Percentiles rank a stretch among this genome's conserved stretches.
Conservation (phyloP, 92 coral and sea anemone species). For the Pocillopora meandrina region DNA sequence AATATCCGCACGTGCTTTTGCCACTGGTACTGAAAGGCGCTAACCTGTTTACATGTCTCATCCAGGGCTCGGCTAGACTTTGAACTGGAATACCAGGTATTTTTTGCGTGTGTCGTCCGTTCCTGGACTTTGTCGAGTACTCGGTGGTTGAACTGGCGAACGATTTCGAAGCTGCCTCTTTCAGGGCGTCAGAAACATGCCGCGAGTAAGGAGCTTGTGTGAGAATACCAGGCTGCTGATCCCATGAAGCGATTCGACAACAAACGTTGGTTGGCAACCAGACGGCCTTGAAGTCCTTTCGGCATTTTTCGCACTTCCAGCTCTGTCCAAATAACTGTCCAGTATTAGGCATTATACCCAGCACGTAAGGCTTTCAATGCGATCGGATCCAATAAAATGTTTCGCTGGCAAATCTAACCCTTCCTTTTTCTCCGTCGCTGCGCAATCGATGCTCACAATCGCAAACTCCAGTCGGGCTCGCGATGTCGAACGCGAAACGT, state of each 20-base stretch:
- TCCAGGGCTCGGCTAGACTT: slow-evolving; percentile 59
- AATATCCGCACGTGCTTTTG: slow-evolving; percentile 91
- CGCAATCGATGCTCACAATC: not conserved
- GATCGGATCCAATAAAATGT: not conserved
- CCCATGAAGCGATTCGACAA: slow-evolving; percentile 67
- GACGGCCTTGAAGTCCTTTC: slow-evolving; percentile 80
- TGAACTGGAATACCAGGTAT: slow-evolving; percentile 48
- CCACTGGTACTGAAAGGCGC: slow-evolving; percentile 97
- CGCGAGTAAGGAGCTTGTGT: slow-evolving; percentile 69
- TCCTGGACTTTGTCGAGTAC: slow-evolving; percentile 11
- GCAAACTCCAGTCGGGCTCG: slow-evolving; percentile 31
- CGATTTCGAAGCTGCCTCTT: slow-evolving; percentile 37
- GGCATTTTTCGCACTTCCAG: slow-evolving; percentile 83
- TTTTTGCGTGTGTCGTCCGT: not conserved
- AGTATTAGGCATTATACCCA: slow-evolving; percentile 82
- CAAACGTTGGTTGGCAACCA: slow-evolving; percentile 96
- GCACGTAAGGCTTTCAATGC: not conserved
- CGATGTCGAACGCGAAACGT: slow-evolving; percentile 28
- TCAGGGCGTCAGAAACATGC: slow-evolving; percentile 50
- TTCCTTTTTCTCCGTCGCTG: not conserved
- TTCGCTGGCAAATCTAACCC: not conserved
- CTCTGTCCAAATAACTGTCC: slow-evolving; percentile 80
- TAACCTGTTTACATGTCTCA: slow-evolving; percentile 76
- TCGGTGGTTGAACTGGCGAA: slow-evolving; percentile 23
- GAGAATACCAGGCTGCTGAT: slow-evolving; percentile 27